Evolutionary conservation across 2,888 invertebrate species (phyloP).

Genomic region (Amiota communis): DNA sequence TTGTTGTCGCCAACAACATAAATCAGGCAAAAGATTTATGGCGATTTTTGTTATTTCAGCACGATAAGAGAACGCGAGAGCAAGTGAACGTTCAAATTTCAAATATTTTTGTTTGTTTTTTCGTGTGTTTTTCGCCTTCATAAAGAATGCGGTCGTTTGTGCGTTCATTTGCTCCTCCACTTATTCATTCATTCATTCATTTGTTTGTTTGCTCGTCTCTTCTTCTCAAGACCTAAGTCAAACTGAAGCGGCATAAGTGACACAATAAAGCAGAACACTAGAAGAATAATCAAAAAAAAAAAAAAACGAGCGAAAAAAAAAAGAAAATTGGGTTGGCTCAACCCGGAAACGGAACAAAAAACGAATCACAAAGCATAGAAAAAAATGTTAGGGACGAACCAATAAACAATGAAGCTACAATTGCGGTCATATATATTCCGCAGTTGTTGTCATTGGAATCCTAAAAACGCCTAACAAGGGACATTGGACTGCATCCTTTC

Average conservation of each 20-base stretch:
- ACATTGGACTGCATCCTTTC: too few species aligned
- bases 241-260: constrained; percentile 13
- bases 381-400: too few species aligned
- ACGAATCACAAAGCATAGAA: too few species aligned
- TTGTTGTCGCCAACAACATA: constrained; percentile 53
- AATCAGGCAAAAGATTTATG: constrained; percentile 66
- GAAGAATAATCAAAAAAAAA: background rate
- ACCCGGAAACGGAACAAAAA: too few species aligned
- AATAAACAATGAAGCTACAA: constrained; percentile 21
- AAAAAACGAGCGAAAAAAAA: background rate
- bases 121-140: background rate
- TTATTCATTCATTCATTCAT: too few species aligned
- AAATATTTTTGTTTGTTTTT: background rate
- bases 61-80: constrained; percentile 49
- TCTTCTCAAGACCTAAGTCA: background rate
- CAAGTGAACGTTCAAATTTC: constrained; percentile 1
- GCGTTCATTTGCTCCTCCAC: too few species aligned
- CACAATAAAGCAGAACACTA: background rate
- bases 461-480: too few species aligned
- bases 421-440: background rate
- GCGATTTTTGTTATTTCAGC: constrained; percentile 60
- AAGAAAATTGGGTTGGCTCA: background rate
- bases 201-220: too few species aligned
- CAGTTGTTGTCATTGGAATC: too few species aligned
- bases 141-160: background rate